These are phyloP conservation scores for Sebastes nivosus DNA, from an alignment of 2,797 vertebrate genomes.

Conservation along the genomic window DNA sequence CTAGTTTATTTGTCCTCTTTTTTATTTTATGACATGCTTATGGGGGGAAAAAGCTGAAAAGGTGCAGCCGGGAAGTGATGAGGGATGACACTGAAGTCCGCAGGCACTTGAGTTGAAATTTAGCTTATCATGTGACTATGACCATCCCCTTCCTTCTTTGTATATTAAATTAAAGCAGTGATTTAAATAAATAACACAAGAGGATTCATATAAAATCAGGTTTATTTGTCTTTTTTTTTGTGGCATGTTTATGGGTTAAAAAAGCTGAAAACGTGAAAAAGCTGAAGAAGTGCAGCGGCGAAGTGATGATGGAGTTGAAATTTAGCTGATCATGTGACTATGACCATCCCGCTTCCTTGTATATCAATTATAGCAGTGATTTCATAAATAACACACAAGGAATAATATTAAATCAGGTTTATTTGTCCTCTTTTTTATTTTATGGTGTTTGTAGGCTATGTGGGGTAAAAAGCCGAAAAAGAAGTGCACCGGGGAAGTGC, in stretches of 20 bases:
- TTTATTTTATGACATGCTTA: too few relatives aligned
- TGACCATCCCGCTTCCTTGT: neutral
- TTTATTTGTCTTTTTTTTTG: too few relatives aligned
- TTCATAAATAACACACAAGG: slow-evolving; percentile 26
- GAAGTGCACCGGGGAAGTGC: neutral
- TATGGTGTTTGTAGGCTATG: neutral
- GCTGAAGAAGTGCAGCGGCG: too few relatives aligned
- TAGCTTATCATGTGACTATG: too few relatives aligned
- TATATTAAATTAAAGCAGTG: too few relatives aligned
- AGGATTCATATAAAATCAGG: too few relatives aligned
- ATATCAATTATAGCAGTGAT: neutral
- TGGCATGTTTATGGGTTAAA: too few relatives aligned
- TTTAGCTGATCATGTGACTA: slow-evolving; percentile 74
- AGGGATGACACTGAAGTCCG: slow-evolving; percentile 61
- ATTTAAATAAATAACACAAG: too few relatives aligned
- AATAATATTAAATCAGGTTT: neutral
- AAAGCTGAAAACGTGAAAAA: too few relatives aligned
- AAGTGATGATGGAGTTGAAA: slow-evolving; percentile 68
- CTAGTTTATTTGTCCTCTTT: too few relatives aligned
- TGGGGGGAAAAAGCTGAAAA: too few relatives aligned
- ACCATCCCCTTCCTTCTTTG: too few relatives aligned
- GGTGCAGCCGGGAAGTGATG: slow-evolving; percentile 9
- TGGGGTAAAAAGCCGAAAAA: slow-evolving; percentile 41
- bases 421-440: neutral
- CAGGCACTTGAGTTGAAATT: slow-evolving; percentile 22